These are phyloP conservation scores for Drosophila mimetica DNA, from an alignment of 2,888 invertebrate genomes.

Conservation along the genomic window DNA sequence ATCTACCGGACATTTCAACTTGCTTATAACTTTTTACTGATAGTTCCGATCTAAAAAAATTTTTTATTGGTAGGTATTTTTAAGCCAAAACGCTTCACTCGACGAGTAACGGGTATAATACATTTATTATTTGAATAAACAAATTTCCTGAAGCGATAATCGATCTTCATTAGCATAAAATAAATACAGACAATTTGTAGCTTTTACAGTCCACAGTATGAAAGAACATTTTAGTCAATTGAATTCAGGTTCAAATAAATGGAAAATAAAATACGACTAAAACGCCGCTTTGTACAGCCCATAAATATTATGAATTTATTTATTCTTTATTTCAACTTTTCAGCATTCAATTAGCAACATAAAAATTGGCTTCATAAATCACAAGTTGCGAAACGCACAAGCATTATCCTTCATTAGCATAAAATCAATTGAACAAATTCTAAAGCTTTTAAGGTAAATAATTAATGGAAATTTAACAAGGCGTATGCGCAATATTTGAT, in stretches of 20 bases:
- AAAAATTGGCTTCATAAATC: slow-evolving; percentile 34
- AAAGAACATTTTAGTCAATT: slow-evolving; percentile 1
- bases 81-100: too few species aligned
- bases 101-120: too few species aligned
- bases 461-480: not conserved
- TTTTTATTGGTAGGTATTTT: too few species aligned
- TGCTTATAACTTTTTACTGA: too few species aligned
- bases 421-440: slow-evolving; percentile 6
- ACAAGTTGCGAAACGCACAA: not conserved
- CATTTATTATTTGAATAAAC: not conserved
- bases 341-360: slow-evolving; percentile 13
- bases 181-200: not conserved
- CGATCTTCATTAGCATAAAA: slow-evolving; percentile 6
- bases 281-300: slow-evolving; percentile 1
- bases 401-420: slow-evolving; percentile 28
- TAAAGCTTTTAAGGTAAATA: slow-evolving; percentile 19
- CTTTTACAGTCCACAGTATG: not conserved
- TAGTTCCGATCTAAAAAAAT: too few species aligned
- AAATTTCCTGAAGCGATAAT: slow-evolving; percentile 6
- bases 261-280: not conserved
- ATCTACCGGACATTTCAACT: too few species aligned
- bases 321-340: slow-evolving; percentile 9
- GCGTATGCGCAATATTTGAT: not conserved
- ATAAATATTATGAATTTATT: not conserved
- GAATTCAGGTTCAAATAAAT: not conserved